A percentile compares a stretch with the other conserved stretches of the same genome.
phyloP scores from a whole-genome alignment of 2,113 vertebrate genomes.

The Phaethon lepturus region DNA sequence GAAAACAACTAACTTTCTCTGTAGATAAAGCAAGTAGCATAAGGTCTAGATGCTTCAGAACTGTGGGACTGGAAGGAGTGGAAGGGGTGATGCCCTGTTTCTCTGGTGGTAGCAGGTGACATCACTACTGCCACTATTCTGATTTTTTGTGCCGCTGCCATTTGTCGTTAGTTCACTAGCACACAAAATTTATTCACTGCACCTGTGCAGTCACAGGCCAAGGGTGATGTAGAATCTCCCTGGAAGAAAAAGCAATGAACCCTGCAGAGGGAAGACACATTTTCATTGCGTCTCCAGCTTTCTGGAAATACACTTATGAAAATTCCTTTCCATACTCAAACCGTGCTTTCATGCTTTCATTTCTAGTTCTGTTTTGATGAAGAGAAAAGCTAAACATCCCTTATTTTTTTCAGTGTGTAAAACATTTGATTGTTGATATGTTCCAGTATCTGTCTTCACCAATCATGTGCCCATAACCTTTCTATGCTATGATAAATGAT shows the following conservation, averaged over 20 bases:
- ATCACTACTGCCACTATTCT: neutral
- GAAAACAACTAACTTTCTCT: neutral
- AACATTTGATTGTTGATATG: neutral
- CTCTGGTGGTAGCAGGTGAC: neutral
- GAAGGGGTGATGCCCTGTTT: neutral
- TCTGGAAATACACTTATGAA: neutral
- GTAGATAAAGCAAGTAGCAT: neutral
- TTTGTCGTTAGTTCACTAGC: slow-evolving; percentile 14
- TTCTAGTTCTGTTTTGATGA: neutral
- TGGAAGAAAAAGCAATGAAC: neutral
- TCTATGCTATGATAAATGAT: neutral
- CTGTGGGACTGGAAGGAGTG: neutral
- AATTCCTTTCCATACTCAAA: neutral
- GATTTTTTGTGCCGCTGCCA: neutral
- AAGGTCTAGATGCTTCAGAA: neutral
- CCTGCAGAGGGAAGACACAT: neutral
- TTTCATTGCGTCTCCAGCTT: neutral
- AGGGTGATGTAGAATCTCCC: neutral
- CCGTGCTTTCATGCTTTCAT: neutral
- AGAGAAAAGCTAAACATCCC: neutral
- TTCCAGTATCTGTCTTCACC: neutral
- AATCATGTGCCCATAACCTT: neutral
- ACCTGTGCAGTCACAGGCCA: slow-evolving; percentile 22
- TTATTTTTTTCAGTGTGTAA: neutral
- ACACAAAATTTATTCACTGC: slow-evolving; percentile 13